Base-by-base conservation (phyloP, 2,888 invertebrate genomes). In the Dyspetes luteomarginatus region DNA sequence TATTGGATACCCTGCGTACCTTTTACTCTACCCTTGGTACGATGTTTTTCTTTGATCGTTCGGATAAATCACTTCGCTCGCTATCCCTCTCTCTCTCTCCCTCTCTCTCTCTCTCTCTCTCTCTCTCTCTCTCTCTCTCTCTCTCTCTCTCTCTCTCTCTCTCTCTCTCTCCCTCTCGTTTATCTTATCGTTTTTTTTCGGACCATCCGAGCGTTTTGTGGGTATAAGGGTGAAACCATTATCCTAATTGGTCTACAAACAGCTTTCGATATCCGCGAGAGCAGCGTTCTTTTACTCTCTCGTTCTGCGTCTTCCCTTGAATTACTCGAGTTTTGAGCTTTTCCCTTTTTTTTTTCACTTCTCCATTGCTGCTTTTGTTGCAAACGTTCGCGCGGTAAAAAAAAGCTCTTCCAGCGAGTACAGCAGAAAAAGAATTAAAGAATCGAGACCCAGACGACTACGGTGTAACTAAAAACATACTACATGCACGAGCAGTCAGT, bases 181-280 rank as follows among this genome's bases (percentile, higher is more conserved):
- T 43, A 64, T 73, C 45, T 48, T 24, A 36, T 56, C 45, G 30
- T 65, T 65, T 65, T n/a, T n/a, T 58, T 58, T 30, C 30, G 43
- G 56, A 9, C 28, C 65, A 17, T 15, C 17, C 48, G 19, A 48
- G 48, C 15, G 17, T 48, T n/a, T 48, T 17, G 19, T 48, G 4
- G 48, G 17, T 48, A 65, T 73, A 82, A 85, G 83, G 80, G 83
- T 82, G 83, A 84, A 86, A 82, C 85, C 86, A 86, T 86, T 86
- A 86, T 86, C 86, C 86, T 86, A 86, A 86, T 86, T 86, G 85
- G 85, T 85, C 83, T 76, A 81, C 83, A 86, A 86, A 85, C 84
- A 86, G 82, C 83, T 81, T 82, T 84, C 85, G 83, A 85, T 84
- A 85, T 82, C 83, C 76, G 67, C 62, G 41, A 55, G 67, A 67